Percentiles rank a stretch among this genome's conserved stretches.
Evolutionary conservation across 2,797 vertebrate genomes (phyloP).

Genomic region (Rhinatrema bivittatum): DNA sequence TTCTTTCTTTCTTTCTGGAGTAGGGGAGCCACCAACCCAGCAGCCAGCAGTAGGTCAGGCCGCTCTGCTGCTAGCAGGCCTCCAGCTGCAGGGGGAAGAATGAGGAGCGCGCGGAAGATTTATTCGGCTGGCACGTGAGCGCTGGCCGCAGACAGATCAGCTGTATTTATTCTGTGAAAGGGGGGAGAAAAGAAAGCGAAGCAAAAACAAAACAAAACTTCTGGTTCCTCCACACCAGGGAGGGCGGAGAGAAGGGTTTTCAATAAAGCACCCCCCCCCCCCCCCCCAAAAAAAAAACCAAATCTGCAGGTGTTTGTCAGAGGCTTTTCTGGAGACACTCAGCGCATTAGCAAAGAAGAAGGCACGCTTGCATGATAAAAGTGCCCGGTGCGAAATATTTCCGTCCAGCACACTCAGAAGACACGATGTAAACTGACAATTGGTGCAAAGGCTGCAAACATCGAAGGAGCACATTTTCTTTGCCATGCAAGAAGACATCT

Average conservation of each 20-base stretch:
- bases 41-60: constrained; percentile 40
- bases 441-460: constrained; percentile 6
- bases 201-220: constrained; percentile 47
- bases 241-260: too few species aligned
- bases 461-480: too few species aligned
- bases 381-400: too few species aligned
- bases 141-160: constrained; percentile 71
- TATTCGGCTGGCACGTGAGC: constrained; percentile 80
- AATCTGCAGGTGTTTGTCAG: constrained; percentile 48
- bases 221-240: constrained; percentile 29
- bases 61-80: constrained; percentile 27
- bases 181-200: constrained; percentile 51
- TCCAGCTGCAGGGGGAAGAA: constrained; percentile 44
- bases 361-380: too few species aligned
- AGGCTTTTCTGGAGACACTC: constrained; percentile 27
- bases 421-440: too few species aligned
- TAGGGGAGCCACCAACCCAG: constrained; percentile 20
- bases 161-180: constrained; percentile 90
- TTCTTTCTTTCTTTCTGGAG: too few species aligned
- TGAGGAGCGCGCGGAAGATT: constrained; percentile 29
- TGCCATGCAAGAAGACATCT: too few species aligned
- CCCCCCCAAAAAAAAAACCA: constrained; percentile 27
- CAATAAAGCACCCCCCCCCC: too few species aligned
- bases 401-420: too few species aligned
- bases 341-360: constrained; percentile 42